phyloP scores from a whole-genome alignment of 2,888 invertebrate species.

The Morpho helenor region DNA sequence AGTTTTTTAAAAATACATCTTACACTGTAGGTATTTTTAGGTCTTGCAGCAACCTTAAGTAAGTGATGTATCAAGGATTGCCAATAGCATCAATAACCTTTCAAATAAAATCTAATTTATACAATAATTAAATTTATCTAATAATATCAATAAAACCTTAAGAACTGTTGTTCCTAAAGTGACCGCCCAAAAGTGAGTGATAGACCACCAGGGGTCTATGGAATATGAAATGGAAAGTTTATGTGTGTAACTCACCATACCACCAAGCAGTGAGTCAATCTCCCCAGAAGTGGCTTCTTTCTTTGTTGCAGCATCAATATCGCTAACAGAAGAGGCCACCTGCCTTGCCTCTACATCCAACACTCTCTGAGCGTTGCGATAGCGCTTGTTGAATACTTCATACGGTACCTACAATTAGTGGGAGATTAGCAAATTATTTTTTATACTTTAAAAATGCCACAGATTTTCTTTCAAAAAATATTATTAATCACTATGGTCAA shows the following conservation, averaged over 20 bases:
- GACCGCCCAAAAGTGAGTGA: too few species aligned
- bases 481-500: too few species aligned
- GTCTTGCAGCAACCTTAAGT: neutral
- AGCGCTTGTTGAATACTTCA: constrained; percentile 98
- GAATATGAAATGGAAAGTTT: too few species aligned
- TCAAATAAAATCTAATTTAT: too few species aligned
- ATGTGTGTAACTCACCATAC: constrained; percentile 79
- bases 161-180: too few species aligned
- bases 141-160: too few species aligned
- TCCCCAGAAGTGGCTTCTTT: constrained; percentile 78
- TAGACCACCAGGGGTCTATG: too few species aligned
- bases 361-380: constrained; percentile 95
- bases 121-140: too few species aligned
- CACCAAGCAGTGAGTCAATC: constrained; percentile 89
- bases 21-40: neutral
- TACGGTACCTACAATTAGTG: constrained; percentile 89
- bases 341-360: constrained; percentile 95
- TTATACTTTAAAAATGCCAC: too few species aligned
- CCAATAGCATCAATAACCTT: too few species aligned
- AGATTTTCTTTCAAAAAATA: too few species aligned
- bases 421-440: too few species aligned
- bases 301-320: constrained; percentile 87
- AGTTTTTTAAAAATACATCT: neutral
- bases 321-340: constrained; percentile 87
- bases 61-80: neutral